Evolutionary conservation across 2,888 invertebrate species (phyloP).

Genomic region (Hirtodrosophila cameraria): DNA sequence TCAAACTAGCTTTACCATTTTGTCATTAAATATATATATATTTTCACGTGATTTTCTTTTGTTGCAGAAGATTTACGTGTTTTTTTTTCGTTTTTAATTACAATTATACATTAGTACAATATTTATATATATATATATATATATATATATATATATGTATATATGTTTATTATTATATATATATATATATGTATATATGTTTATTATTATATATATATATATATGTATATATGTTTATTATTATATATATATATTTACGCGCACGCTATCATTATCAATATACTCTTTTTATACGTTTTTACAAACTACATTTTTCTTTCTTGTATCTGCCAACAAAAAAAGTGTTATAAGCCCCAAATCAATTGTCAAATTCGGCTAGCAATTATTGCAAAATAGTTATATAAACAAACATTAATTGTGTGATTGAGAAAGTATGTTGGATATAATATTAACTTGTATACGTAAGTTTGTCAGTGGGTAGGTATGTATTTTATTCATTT

Average conservation of each 20-base stretch:
- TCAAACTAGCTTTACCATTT: slow-evolving; percentile 70
- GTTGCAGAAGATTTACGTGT: slow-evolving; percentile 47
- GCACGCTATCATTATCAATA: slow-evolving; percentile 37
- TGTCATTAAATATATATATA: slow-evolving; percentile 60
- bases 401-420: slow-evolving; percentile 36
- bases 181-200: slow-evolving; percentile 32
- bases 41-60: slow-evolving; percentile 49
- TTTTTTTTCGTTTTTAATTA: slow-evolving; percentile 58
- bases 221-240: slow-evolving; percentile 31
- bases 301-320: slow-evolving; percentile 43
- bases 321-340: slow-evolving; percentile 27
- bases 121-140: slow-evolving; percentile 50
- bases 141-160: slow-evolving; percentile 32
- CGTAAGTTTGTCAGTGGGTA: slow-evolving; percentile 4
- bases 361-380: slow-evolving; percentile 47
- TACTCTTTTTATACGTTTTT: slow-evolving; percentile 45
- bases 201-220: slow-evolving; percentile 65
- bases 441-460: slow-evolving; percentile 7
- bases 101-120: slow-evolving; percentile 69
- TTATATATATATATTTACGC: slow-evolving; percentile 45
- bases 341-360: slow-evolving; percentile 28
- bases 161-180: slow-evolving; percentile 54
- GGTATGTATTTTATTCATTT: not conserved
- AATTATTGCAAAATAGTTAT: slow-evolving; percentile 52
- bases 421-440: slow-evolving; percentile 13